Evolutionary conservation across 2,797 vertebrate species (phyloP), one percentile per base, ranked within the genome.

Genomic region (Pempheris klunzingeri): DNA sequence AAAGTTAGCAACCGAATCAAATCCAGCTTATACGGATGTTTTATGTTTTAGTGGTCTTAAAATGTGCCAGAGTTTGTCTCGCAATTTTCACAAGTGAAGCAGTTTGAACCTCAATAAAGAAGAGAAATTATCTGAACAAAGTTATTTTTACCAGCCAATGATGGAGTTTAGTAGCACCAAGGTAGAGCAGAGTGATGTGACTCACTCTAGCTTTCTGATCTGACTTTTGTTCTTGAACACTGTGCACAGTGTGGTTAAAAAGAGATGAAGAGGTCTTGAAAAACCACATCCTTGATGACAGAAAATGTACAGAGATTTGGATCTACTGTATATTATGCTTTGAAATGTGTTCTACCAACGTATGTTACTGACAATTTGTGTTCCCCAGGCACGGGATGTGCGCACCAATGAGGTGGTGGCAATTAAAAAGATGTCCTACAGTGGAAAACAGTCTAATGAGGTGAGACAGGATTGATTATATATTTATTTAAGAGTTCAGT

Each of bases 371-470:
- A 68, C 4, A 1, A 28, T 69, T 32, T 87, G 30, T 80, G 55
- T 72, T 85, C 26, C 82, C 4, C 78, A 99, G 98, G 98, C 98
- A 88, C 96, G 97, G 76, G 98, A 99, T 92, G 94, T 97, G 85
- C 98, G 98, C 88, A 99, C 97, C 78, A 97, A 98, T 71, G 98
- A 99, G 93, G 98, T 99, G 95, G 98, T 99, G 96, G 98, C 98
- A 92, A 98, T 99, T 93, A 99, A 99, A 94, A 99, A 99, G 94
- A 99, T 99, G 98, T 99, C 98, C 69, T 99, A 99, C 81, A 97
- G 93, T 82, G 98, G 98, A 81, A 99, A 99, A 89, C 98, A 99
- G 89, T 99, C 98, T 74, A 98, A 97, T 66, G 98, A 99, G 96
- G 98, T 98, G 91, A 70, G 83, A 71, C 15, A 0, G 30, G 14